Conservation (phyloP, 1,140 invertebrate genomes). For the Saccostrea echinata region DNA sequence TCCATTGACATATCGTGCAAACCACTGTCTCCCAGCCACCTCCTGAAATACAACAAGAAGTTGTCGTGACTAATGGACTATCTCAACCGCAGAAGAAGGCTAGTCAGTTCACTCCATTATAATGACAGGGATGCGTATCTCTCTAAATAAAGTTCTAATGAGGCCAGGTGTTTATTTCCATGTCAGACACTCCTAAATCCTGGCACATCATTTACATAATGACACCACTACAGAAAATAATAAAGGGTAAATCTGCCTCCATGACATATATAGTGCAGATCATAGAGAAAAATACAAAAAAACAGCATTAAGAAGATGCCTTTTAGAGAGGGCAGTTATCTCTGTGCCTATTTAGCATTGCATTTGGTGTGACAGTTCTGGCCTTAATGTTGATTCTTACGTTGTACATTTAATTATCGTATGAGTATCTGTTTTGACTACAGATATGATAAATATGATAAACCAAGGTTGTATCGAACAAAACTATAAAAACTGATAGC, state of each 20-base stretch:
- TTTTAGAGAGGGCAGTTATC: background rate
- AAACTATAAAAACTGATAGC: background rate
- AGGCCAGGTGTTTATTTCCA: slow-evolving; percentile 25
- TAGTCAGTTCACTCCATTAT: background rate
- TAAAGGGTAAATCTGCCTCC: background rate
- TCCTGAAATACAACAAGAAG: slow-evolving; percentile 74
- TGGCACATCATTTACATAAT: slow-evolving; percentile 16
- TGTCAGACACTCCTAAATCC: background rate
- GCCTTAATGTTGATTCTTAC: background rate
- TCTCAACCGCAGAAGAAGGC: background rate
- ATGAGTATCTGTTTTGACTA: background rate
- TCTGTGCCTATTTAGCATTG: background rate
- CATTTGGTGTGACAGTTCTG: background rate
- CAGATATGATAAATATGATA: background rate
- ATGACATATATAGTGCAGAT: slow-evolving; percentile 9
- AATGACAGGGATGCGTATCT: background rate
- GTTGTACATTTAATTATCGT: background rate
- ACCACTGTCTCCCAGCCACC: slow-evolving; percentile 82
- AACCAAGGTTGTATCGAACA: background rate
- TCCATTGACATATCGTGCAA: slow-evolving; percentile 88
- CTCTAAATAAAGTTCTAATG: background rate
- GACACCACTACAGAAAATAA: background rate
- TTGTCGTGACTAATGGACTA: background rate
- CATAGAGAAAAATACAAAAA: background rate
- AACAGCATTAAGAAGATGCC: background rate